Percentiles rank a stretch among this genome's conserved stretches.
phyloP scores from a whole-genome alignment of 2,888 invertebrate species.

The Athalia cordata region DNA sequence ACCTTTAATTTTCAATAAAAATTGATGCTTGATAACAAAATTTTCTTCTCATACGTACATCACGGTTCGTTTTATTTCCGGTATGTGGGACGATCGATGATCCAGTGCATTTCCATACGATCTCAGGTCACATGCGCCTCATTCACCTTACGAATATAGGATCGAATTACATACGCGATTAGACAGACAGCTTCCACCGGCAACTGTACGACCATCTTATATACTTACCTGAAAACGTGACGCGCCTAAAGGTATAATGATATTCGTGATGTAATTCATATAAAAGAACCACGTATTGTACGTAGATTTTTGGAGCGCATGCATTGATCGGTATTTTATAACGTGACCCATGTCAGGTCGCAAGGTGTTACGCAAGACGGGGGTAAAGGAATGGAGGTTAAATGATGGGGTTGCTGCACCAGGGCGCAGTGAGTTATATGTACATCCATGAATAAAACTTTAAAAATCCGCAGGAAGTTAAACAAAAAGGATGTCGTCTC shows the following conservation, averaged over 20 bases:
- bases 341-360: slow-evolving; percentile 39
- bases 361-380: slow-evolving; percentile 38
- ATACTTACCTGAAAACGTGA: not conserved
- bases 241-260: not conserved
- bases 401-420: not conserved
- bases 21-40: not conserved
- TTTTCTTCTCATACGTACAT: not conserved
- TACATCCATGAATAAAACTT: slow-evolving; percentile 20
- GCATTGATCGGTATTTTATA: slow-evolving; percentile 43
- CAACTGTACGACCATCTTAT: slow-evolving; percentile 25
- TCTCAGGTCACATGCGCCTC: slow-evolving; percentile 2
- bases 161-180: not conserved
- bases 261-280: slow-evolving; percentile 9
- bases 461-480: slow-evolving; percentile 70
- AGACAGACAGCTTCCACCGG: slow-evolving; percentile 14
- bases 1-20: not conserved
- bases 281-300: slow-evolving; percentile 36
- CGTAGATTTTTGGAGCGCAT: not conserved
- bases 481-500: slow-evolving; percentile 65
- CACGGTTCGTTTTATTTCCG: not conserved
- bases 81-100: not conserved
- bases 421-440: slow-evolving; percentile 6
- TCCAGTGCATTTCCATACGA: not conserved
- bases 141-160: slow-evolving; percentile 20
- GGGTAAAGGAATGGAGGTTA: not conserved